Conservation (phyloP, 2,797 vertebrate genomes). For the Rallus crepitans region DNA sequence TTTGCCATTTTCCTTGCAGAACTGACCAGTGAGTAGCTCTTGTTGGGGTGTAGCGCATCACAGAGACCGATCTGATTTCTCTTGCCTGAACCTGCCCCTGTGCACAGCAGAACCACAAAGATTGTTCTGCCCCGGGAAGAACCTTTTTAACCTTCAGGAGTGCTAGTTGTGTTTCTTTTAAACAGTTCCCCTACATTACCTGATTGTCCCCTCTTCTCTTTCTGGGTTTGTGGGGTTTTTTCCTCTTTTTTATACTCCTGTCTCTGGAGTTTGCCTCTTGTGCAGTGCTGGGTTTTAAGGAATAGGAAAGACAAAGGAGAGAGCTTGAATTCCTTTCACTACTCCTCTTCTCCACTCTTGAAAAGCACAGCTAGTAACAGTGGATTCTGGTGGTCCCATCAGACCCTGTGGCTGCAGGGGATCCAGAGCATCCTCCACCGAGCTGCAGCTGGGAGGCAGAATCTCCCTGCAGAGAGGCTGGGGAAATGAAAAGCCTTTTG, state of each 20-base stretch:
- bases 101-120: not conserved
- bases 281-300: not conserved
- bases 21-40: not conserved
- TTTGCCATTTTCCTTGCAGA: not conserved
- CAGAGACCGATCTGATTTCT: not conserved
- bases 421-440: not conserved
- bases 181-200: not conserved
- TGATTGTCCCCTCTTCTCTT: not conserved
- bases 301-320: not conserved
- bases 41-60: not conserved
- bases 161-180: rapidly evolving
- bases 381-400: not conserved
- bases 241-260: not conserved
- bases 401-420: not conserved
- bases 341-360: not conserved
- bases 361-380: not conserved
- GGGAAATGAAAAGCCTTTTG: not conserved
- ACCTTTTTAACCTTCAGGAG: not conserved
- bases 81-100: not conserved
- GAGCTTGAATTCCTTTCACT: not conserved
- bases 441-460: not conserved
- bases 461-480: not conserved
- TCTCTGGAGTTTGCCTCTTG: not conserved
- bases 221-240: too few relatives aligned
- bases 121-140: not conserved